Evolutionary conservation across 2,888 invertebrate species (phyloP), one percentile per base, ranked within the genome.

Genomic region (Acrocyrtus sp.): DNA sequence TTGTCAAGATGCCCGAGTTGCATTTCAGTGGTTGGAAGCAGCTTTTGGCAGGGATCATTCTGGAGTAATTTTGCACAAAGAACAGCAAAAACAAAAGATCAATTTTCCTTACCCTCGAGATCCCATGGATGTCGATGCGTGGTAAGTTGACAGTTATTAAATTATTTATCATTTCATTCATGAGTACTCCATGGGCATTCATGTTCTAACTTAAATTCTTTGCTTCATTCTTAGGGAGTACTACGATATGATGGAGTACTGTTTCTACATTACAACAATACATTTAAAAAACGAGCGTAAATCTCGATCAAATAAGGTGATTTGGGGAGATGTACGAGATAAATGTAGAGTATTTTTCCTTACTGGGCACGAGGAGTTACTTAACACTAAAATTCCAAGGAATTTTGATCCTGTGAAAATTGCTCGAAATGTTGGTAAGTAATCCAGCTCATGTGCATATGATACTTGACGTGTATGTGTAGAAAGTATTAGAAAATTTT

Each of bases 311-410:
- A 50, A 50, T 22, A 65, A 72, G 54, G 69, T 62, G 10, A 74
- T 76, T 29, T 78, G 76, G 65, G 76, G 77, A 8, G 78, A 78
- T 53, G 56, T 73, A n/a, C 68, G 79, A 12, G 79, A 79, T 60
- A 76, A 77, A 34, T 78, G 77, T 26, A 56, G 72, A 1, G 74
- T 78, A n/a, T 74, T 78, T 22, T 78, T 69, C 39, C 56, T 79
- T n/a, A 76, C 76, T 57, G 79, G 79, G 6, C 62, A 72, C 22
- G 61, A 60, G 6, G 60, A 24, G 17, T 60, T 79, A 34, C 41
- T 78, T 24, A 67, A 69, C 34, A 57, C 76, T 17, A 53, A 65
- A 24, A 39, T 63, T 17, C 41, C 58, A 22, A 41, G 72, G 19
- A 74, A 54, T 15, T 77, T 76, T 60, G 77, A 74, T 67, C 76